These are phyloP conservation scores for Tupaia chinensis DNA, from an alignment of 2,113 vertebrate genomes.

Conservation along the genomic window DNA sequence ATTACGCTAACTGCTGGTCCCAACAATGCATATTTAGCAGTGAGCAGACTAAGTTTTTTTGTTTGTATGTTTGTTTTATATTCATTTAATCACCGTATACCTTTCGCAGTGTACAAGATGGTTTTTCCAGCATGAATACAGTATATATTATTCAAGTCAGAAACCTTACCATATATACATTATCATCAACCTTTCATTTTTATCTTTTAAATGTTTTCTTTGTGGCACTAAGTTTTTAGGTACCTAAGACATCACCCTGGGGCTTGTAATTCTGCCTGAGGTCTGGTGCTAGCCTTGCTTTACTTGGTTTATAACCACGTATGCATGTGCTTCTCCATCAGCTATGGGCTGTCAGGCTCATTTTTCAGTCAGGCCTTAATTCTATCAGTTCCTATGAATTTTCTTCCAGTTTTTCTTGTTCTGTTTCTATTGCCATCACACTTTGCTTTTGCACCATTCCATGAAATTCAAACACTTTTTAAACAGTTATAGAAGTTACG, in stretches of 20 bases:
- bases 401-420: background rate
- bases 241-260: background rate
- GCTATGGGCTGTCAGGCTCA: background rate
- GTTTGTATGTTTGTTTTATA: too few species aligned
- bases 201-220: too few species aligned
- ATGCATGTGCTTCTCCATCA: background rate
- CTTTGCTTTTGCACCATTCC: background rate
- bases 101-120: too few species aligned
- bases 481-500: background rate
- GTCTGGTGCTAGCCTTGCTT: background rate
- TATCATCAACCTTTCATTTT: too few species aligned
- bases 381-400: background rate
- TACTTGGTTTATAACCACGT: background rate
- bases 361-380: background rate
- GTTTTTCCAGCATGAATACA: too few species aligned
- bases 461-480: conserved; percentile 39
- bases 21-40: background rate
- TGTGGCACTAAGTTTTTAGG: background rate
- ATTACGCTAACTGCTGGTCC: too few species aligned
- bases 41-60: background rate
- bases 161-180: too few species aligned
- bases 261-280: background rate
- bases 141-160: too few species aligned
- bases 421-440: background rate
- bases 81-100: too few species aligned